A percentile compares a stretch with the other conserved stretches of the same genome.
phyloP scores from a whole-genome alignment of 2,797 vertebrate genomes.

The Fringilla coelebs region DNA sequence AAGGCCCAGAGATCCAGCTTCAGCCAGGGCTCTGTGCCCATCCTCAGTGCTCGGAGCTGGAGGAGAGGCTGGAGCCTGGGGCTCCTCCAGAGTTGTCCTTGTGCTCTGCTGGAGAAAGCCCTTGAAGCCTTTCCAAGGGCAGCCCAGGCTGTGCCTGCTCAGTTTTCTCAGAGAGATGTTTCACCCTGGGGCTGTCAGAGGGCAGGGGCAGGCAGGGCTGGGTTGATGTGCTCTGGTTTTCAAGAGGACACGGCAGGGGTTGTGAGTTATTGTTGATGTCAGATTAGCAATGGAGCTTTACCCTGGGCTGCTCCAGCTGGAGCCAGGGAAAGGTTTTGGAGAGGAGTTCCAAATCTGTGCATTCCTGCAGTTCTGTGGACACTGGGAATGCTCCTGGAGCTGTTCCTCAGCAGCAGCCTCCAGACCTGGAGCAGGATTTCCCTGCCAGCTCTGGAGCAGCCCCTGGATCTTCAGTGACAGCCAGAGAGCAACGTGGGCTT shows the following conservation, averaged over 20 bases:
- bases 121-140: neutral
- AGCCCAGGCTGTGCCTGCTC: neutral
- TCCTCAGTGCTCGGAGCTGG: neutral
- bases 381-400: neutral
- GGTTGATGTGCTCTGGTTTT: neutral
- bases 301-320: conserved; percentile 13
- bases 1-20: neutral
- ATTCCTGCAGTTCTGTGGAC: rapidly evolving
- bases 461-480: neutral
- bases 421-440: rapidly evolving
- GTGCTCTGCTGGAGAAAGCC: neutral
- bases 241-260: neutral
- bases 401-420: neutral
- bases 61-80: neutral
- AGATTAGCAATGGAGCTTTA: neutral
- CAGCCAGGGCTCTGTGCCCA: neutral
- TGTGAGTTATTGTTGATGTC: neutral
- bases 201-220: neutral
- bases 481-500: rapidly evolving
- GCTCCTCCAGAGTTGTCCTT: rapidly evolving
- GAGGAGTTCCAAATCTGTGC: neutral
- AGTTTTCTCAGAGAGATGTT: neutral
- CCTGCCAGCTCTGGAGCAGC: neutral
- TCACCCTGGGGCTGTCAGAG: neutral
- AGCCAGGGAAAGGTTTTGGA: neutral